Base-by-base conservation (phyloP, 2,113 vertebrate species). In the Tinamus guttatus region DNA sequence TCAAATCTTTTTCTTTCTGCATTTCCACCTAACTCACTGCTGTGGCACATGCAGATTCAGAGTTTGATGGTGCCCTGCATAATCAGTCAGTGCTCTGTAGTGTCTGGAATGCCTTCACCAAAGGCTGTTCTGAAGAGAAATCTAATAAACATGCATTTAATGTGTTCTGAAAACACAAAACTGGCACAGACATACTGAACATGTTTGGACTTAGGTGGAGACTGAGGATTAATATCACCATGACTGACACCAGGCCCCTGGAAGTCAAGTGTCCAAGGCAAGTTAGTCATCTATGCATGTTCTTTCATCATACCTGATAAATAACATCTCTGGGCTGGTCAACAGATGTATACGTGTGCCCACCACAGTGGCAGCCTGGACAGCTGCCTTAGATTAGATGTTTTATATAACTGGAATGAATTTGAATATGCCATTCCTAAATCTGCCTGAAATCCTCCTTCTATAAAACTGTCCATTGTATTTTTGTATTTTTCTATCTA, bases 81-180 rank as follows among this genome's bases (percentile, higher is more conserved):
- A 47, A 19, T 62, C 59, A 51, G 8, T 36, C 0, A 0, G 2
- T 63, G 43, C 0, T 1, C 9, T 34, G 9, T 36, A 52, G 2
- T 30, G 1, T 47, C 38, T 56, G 12, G 79, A 47, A 67, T 59
- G 15, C 36, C n/a, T 21, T 62, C 34, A 62, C 32, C 70, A 77
- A 74, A 5, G 7, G 3, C 34, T 68, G 21, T 32, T 81, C 20
- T 32, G 70, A 51, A 24, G 21, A 8, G 51, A 56, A 14, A 71
- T 81, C 64, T 71, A 75, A 51, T 22, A 51, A 71, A 40, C 0
- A 0, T 0, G 5, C n/a, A 56, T 67, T 75, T 16, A 1, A 13
- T 45, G 4, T 71, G 20, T 71, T 93, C 69, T 75, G 70, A 59
- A 92, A 93, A 56, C 5, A 28, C 14, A 17, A 5, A 14, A 92